phyloP scores from a whole-genome alignment of 2,797 vertebrate genomes.

The Artibeus lituratus region DNA sequence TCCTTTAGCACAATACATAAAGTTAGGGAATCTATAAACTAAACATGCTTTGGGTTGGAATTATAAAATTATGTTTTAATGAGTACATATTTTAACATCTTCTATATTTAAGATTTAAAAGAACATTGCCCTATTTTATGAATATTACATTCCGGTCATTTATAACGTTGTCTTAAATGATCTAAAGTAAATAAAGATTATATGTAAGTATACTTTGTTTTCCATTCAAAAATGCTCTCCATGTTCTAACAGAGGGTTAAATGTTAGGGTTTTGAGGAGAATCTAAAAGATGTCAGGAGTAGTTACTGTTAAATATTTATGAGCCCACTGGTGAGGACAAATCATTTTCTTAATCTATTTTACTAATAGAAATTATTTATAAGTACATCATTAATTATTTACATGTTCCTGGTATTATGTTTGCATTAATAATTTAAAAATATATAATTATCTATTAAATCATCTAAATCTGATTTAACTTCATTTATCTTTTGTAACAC shows the following conservation, averaged over 20 bases:
- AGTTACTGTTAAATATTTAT: constrained; percentile 84
- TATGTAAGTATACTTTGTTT: constrained; percentile 30
- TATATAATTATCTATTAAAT: constrained; percentile 86
- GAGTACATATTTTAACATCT: not conserved
- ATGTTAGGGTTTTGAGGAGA: constrained; percentile 76
- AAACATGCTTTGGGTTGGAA: not conserved
- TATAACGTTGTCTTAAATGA: constrained; percentile 60
- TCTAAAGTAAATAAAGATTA: constrained; percentile 62
- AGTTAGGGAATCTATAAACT: not conserved
- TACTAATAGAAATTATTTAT: constrained; percentile 86
- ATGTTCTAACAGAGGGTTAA: constrained; percentile 66
- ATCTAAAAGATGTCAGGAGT: constrained; percentile 76
- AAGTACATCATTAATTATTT: constrained; percentile 85
- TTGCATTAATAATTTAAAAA: constrained; percentile 85
- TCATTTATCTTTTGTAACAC: constrained; percentile 82
- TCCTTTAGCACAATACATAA: not conserved
- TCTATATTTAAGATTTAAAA: constrained; percentile 5
- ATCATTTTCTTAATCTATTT: constrained; percentile 86
- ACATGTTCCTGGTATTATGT: constrained; percentile 84
- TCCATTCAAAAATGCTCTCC: constrained; percentile 65
- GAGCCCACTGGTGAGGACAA: constrained; percentile 81
- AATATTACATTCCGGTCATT: not conserved
- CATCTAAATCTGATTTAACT: constrained; percentile 83
- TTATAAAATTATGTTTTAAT: constrained; percentile 15
- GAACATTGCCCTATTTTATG: not conserved